Conservation (phyloP, 23 tunicate species). For the Styela clava region DNA sequence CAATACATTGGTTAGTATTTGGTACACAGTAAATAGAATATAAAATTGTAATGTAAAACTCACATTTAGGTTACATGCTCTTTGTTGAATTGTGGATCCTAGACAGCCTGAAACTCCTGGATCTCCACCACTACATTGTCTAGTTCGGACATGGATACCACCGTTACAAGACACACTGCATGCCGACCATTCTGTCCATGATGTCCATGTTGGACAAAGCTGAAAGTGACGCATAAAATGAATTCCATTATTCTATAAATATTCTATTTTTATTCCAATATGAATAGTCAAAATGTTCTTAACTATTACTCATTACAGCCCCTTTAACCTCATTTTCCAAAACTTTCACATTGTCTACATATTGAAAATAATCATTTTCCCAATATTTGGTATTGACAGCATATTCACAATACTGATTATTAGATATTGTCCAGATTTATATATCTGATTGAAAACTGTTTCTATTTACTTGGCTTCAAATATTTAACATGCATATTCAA, state of each 20-base stretch:
- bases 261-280: no score
- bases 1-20: not conserved
- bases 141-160: slow-evolving; percentile 28
- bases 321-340: not conserved
- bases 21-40: no score
- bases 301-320: not conserved
- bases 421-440: no score
- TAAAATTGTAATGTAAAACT: not conserved
- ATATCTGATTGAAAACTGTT: no score
- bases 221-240: not conserved
- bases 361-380: no score
- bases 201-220: slow-evolving; percentile 26
- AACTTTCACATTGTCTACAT: not conserved
- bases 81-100: slow-evolving; percentile 28
- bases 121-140: slow-evolving; percentile 44
- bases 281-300: not conserved
- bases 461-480: no score
- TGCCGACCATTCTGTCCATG: slow-evolving; percentile 15
- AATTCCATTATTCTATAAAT: no score
- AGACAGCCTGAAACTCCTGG: slow-evolving; percentile 47
- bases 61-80: slow-evolving; percentile 32
- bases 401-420: no score
- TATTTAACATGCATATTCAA: no score
- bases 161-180: slow-evolving; percentile 53
- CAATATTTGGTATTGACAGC: no score